Conservation (phyloP, 2,888 invertebrate genomes). For the Arctia plantaginis region DNA sequence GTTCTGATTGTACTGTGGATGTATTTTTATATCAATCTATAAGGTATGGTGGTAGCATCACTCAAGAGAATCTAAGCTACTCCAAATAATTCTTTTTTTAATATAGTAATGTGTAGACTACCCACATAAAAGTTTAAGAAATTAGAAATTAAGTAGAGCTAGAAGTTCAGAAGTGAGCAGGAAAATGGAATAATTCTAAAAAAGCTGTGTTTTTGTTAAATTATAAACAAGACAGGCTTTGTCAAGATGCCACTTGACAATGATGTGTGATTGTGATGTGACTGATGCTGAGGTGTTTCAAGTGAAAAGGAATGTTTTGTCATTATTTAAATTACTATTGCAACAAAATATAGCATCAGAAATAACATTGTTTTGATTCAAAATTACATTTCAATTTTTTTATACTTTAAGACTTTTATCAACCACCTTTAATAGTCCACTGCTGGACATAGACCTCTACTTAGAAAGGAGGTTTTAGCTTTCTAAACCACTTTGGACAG, state of each 20-base stretch:
- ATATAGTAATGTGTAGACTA: not conserved
- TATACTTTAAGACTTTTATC: not conserved
- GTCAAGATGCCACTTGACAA: no score
- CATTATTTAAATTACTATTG: not conserved
- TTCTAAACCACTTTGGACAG: no score
- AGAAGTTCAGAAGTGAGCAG: not conserved
- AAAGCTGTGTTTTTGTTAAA: no score
- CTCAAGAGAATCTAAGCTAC: not conserved
- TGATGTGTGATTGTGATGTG: no score
- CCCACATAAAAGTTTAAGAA: not conserved
- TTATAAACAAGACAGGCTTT: not conserved
- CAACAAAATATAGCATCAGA: not conserved
- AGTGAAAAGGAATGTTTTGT: not conserved
- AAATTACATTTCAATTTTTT: not conserved
- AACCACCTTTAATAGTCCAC: no score
- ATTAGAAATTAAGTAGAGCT: not conserved
- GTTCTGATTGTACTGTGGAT: not conserved
- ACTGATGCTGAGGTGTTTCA: no score
- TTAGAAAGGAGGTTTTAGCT: no score
- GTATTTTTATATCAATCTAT: not conserved
- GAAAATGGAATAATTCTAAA: not conserved
- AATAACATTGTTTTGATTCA: not conserved
- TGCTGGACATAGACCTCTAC: no score
- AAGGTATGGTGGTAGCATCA: not conserved
- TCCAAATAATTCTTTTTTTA: not conserved